phyloP scores from a whole-genome alignment of 2,888 invertebrate species.

The Drosophila multiciliata region DNA sequence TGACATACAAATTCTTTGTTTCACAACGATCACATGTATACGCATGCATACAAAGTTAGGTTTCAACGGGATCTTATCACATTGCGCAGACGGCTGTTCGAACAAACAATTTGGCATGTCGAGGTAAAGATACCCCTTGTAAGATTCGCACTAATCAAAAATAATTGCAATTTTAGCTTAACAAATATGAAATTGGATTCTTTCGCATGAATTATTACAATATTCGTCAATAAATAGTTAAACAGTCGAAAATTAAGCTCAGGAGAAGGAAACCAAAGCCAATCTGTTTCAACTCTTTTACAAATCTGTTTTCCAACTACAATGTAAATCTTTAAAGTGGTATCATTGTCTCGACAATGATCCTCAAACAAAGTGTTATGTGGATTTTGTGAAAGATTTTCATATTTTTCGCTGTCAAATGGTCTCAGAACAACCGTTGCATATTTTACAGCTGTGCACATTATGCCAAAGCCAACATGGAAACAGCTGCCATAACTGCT shows the following conservation, averaged over 20 bases:
- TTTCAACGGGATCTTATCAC: no score
- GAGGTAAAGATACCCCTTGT: no score
- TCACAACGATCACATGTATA: background rate
- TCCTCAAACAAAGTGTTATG: slow-evolving; percentile 12
- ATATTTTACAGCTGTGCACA: slow-evolving; percentile 59
- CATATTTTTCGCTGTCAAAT: slow-evolving; percentile 39
- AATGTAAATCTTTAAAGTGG: background rate
- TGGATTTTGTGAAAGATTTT: slow-evolving; percentile 18
- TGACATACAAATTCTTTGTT: background rate
- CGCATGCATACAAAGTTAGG: no score
- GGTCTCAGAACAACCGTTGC: slow-evolving; percentile 47
- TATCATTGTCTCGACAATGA: background rate
- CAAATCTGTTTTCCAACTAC: background rate
- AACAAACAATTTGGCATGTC: no score
- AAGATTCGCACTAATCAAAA: no score
- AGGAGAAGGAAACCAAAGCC: background rate
- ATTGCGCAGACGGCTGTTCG: no score
- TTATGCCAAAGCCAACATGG: slow-evolving; percentile 53
- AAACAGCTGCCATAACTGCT: slow-evolving; percentile 45
- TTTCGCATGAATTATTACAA: background rate
- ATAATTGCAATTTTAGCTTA: no score
- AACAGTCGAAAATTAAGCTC: background rate
- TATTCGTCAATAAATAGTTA: background rate
- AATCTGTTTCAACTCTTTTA: background rate
- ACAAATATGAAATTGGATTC: background rate